Evolutionary conservation across 2,888 invertebrate species (phyloP).

Genomic region (Coecobrya sp.): DNA sequence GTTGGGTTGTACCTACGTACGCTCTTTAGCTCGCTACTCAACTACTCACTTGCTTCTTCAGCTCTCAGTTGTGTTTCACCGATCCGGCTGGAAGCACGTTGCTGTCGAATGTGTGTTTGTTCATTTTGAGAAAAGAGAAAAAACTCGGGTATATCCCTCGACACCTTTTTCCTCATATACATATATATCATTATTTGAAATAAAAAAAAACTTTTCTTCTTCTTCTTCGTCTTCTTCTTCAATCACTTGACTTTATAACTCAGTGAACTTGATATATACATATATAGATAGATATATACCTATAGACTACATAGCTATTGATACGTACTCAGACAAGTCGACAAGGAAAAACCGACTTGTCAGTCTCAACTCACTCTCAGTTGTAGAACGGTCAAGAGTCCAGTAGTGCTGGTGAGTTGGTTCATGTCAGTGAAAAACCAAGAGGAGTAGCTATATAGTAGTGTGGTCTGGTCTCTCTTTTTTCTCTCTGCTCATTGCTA

Average conservation of each 20-base stretch:
- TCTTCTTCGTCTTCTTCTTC: slow-evolving; percentile 30
- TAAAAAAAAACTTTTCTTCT: slow-evolving; percentile 22
- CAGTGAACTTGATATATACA: slow-evolving; percentile 53
- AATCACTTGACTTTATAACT: slow-evolving; percentile 68
- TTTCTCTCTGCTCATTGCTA: neutral
- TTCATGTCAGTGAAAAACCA: slow-evolving; percentile 25
- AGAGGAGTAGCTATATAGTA: neutral
- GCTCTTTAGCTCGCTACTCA: slow-evolving; percentile 26
- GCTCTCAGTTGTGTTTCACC: slow-evolving; percentile 85
- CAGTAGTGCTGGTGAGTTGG: slow-evolving; percentile 53
- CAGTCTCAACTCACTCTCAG: slow-evolving; percentile 78
- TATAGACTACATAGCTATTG: slow-evolving; percentile 44
- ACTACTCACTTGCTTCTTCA: slow-evolving; percentile 66
- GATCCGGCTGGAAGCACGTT: slow-evolving; percentile 84
- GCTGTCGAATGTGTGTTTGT: slow-evolving; percentile 75
- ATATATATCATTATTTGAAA: slow-evolving; percentile 5
- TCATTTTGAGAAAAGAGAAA: slow-evolving; percentile 22
- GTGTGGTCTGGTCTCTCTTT: neutral
- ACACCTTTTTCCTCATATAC: slow-evolving; percentile 40
- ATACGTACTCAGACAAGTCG: slow-evolving; percentile 25
- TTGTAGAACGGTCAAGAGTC: slow-evolving; percentile 74
- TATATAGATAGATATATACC: neutral
- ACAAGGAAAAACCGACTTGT: slow-evolving; percentile 79
- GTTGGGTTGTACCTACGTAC: slow-evolving; percentile 40
- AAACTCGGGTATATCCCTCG: slow-evolving; percentile 33